These are phyloP conservation scores for Drosophila pachea DNA, from an alignment of 1,140 invertebrate genomes.

Conservation along the genomic window DNA sequence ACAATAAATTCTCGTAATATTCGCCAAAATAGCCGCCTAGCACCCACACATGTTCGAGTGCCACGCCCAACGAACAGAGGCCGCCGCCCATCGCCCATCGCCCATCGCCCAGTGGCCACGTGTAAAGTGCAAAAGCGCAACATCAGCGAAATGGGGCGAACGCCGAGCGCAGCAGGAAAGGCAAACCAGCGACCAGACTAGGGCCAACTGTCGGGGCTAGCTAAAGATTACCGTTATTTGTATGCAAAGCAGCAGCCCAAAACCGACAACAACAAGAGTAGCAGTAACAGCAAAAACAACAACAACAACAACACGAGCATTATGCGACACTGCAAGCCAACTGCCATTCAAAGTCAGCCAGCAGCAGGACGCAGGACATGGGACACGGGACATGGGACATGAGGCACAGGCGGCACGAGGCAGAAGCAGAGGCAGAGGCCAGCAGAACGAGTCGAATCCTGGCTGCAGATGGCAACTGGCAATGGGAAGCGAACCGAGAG, in stretches of 20 bases:
- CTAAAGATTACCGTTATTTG: conserved; percentile 69
- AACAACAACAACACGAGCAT: conserved; percentile 22
- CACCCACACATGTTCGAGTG: conserved; percentile 23
- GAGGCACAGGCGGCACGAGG: background rate
- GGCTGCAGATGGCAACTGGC: conserved; percentile 24
- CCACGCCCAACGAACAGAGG: background rate
- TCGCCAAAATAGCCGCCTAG: conserved; percentile 20
- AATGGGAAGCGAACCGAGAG: conserved; percentile 25
- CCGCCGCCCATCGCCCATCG: conserved; percentile 25
- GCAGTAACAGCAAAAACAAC: too few species aligned
- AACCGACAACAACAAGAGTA: conserved; percentile 43
- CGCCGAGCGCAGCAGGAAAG: conserved; percentile 15
- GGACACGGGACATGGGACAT: background rate
- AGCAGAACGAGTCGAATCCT: background rate
- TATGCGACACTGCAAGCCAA: conserved; percentile 43
- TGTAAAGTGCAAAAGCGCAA: conserved; percentile 65
- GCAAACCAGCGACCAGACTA: conserved; percentile 4
- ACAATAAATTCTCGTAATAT: conserved; percentile 70
- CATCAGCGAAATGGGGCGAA: conserved; percentile 58
- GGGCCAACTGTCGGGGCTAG: conserved; percentile 26
- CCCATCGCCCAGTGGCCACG: conserved; percentile 41
- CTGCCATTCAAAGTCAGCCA: conserved; percentile 49
- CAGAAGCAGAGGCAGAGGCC: background rate
- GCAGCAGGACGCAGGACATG: conserved; percentile 8
- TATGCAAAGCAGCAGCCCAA: conserved; percentile 65